Conservation (phyloP, 2,113 vertebrate species). For the Xenotilapia longispinis region DNA sequence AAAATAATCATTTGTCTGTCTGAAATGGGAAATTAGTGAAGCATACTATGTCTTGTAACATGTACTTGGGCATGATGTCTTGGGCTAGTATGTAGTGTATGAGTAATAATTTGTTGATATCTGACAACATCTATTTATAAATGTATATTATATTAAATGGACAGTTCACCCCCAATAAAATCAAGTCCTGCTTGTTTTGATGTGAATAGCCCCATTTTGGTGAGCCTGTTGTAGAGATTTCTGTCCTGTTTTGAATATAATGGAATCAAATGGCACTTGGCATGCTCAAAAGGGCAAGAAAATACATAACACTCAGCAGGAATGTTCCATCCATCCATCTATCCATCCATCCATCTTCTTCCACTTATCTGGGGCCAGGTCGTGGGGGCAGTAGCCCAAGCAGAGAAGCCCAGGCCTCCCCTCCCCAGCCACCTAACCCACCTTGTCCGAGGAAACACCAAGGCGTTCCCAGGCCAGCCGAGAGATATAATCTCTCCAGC, state of each 20-base stretch:
- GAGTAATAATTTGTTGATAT: background rate
- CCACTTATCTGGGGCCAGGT: background rate
- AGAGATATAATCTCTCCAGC: background rate
- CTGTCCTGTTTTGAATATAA: background rate
- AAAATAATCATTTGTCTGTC: background rate
- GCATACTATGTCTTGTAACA: background rate
- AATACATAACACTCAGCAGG: background rate
- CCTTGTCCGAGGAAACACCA: accelerated
- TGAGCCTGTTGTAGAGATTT: background rate
- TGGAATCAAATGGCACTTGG: background rate
- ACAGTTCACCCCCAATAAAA: background rate
- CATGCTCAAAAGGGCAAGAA: background rate
- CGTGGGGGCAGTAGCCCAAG: background rate
- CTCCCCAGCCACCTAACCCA: background rate
- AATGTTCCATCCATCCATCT: background rate
- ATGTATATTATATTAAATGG: background rate
- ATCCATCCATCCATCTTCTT: background rate
- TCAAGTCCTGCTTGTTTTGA: background rate
- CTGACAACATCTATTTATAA: background rate
- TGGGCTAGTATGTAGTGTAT: background rate
- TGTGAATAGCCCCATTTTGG: background rate
- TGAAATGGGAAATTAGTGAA: background rate
- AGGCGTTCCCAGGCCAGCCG: background rate
- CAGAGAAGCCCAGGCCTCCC: background rate
- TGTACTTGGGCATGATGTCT: background rate